These are phyloP conservation scores for Ptychoptera albimana DNA, from an alignment of 2,888 invertebrate species.

Conservation along the genomic window DNA sequence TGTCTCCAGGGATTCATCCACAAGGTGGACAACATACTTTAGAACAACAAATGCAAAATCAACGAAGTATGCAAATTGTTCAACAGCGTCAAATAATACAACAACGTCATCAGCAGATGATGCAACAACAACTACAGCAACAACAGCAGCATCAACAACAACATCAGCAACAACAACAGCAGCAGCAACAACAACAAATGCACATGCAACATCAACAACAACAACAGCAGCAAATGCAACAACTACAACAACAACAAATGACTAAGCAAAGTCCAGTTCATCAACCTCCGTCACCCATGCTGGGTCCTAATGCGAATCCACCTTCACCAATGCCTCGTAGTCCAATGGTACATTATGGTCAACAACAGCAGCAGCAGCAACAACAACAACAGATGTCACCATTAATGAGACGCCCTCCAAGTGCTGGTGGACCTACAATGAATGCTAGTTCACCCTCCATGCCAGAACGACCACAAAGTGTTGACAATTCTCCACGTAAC, in stretches of 20 bases:
- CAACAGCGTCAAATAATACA: slow-evolving; percentile 23
- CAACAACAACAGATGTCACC: slow-evolving; percentile 36
- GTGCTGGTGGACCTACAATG: slow-evolving; percentile 30
- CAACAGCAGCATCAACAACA: slow-evolving; percentile 12
- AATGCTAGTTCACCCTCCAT: slow-evolving; percentile 30
- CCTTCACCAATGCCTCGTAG: slow-evolving; percentile 42
- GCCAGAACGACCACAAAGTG: slow-evolving; percentile 41
- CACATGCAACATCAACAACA: slow-evolving; percentile 17
- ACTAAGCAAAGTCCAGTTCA: slow-evolving; percentile 11
- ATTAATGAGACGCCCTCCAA: slow-evolving; percentile 37
- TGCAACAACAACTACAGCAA: slow-evolving; percentile 19
- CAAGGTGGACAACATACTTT: slow-evolving; percentile 4
- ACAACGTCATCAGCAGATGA: slow-evolving; percentile 19
- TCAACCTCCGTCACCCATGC: slow-evolving; percentile 29
- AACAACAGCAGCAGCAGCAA: slow-evolving; percentile 19
- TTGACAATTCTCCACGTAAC: slow-evolving; percentile 31
- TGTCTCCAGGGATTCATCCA: slow-evolving; percentile 28
- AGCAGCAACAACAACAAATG: slow-evolving; percentile 17
- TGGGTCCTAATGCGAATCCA: slow-evolving; percentile 31
- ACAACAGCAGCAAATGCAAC: slow-evolving; percentile 14
- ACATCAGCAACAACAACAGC: slow-evolving; percentile 19
- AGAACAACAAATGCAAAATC: slow-evolving; percentile 8
- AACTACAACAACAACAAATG: slow-evolving; percentile 15
- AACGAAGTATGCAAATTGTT: slow-evolving; percentile 8
- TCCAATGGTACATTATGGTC: slow-evolving; percentile 34